phyloP scores from a whole-genome alignment of 2,888 invertebrate genomes.

The Amphiduros pacificus region DNA sequence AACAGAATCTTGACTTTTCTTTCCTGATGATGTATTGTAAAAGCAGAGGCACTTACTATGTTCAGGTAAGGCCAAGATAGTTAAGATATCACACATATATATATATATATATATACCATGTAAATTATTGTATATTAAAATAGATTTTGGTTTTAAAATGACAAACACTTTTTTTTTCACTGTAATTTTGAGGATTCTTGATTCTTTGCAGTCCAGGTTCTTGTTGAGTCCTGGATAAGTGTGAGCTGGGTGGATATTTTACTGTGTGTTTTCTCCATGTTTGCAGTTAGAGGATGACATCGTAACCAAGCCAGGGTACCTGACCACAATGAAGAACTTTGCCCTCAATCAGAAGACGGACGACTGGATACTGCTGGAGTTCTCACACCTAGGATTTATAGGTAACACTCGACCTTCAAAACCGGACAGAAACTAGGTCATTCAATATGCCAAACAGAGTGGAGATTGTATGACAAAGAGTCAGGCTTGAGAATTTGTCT shows the following conservation, averaged over 20 bases:
- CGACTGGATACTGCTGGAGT: conserved; percentile 90
- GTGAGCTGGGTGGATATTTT: too few species aligned
- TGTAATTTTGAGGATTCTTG: too few species aligned
- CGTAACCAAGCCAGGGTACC: conserved; percentile 77
- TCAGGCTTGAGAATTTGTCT: too few species aligned
- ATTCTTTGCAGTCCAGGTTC: too few species aligned
- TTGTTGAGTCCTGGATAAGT: too few species aligned
- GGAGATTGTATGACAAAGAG: too few species aligned
- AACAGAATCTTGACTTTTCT: conserved; percentile 91
- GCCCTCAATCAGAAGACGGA: conserved; percentile 77
- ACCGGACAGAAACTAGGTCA: neutral
- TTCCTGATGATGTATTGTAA: conserved; percentile 93
- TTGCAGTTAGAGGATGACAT: conserved; percentile 92
- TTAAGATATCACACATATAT: too few species aligned
- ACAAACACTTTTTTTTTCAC: too few species aligned
- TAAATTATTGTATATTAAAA: too few species aligned
- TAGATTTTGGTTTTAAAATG: too few species aligned
- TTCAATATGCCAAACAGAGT: too few species aligned
- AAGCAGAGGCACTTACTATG: conserved; percentile 83
- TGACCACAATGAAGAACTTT: conserved; percentile 82
- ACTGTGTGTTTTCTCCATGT: conserved; percentile 8
- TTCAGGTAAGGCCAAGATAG: conserved; percentile 62
- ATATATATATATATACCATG: too few species aligned
- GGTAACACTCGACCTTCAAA: conserved; percentile 64
- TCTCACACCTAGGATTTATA: conserved; percentile 91